Percentiles rank a stretch among this genome's conserved stretches.
These are phyloP conservation scores for Leptinotarsa tumamoca DNA, from an alignment of 2,888 invertebrate species.

Conservation along the genomic window DNA sequence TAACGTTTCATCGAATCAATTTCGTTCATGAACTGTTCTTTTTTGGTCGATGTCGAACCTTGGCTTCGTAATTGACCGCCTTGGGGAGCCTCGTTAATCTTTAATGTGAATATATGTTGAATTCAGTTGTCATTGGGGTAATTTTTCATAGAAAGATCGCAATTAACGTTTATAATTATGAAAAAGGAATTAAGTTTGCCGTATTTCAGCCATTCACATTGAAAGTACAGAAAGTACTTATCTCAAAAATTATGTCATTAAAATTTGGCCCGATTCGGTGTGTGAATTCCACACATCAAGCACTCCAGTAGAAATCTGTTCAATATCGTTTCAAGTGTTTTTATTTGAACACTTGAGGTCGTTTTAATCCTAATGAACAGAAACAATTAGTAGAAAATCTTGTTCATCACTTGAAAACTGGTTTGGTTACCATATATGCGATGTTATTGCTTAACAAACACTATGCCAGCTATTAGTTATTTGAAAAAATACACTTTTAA, in stretches of 20 bases:
- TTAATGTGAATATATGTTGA: too few species aligned
- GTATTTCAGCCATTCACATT: too few species aligned
- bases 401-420: slow-evolving; percentile 31
- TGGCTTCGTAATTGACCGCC: too few species aligned
- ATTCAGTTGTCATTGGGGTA: too few species aligned
- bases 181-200: too few species aligned
- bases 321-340: slow-evolving; percentile 13
- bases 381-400: slow-evolving; percentile 33
- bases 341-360: slow-evolving; percentile 12
- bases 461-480: slow-evolving; percentile 23
- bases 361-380: slow-evolving; percentile 26
- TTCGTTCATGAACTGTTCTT: too few species aligned
- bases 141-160: too few species aligned
- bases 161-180: too few species aligned
- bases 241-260: neutral
- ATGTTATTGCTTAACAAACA: slow-evolving; percentile 34
- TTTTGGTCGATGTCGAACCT: too few species aligned
- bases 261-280: neutral
- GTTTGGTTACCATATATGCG: slow-evolving; percentile 33
- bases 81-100: too few species aligned
- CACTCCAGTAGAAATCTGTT: neutral
- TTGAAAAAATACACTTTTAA: slow-evolving; percentile 31
- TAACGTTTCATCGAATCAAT: too few species aligned
- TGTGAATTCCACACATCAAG: neutral
- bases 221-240: too few species aligned